A percentile compares a stretch with the other conserved stretches of the same genome.
Conservation (phyloP, 2,113 vertebrate genomes). For the Hippocampus mohnikei region DNA sequence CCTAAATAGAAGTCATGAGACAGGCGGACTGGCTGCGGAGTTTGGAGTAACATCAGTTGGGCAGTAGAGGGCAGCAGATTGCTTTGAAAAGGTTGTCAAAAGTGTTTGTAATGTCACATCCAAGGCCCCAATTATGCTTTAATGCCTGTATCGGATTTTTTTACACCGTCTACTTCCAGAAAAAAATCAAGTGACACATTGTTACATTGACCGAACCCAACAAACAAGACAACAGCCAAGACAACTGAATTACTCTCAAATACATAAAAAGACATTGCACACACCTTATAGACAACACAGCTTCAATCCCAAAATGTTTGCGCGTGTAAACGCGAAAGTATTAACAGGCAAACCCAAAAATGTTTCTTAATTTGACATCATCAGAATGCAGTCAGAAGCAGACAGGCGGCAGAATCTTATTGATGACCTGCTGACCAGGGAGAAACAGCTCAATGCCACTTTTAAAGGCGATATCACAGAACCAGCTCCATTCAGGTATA, state of each 20-base stretch:
- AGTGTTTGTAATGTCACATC: background rate
- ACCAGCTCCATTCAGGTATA: conserved; percentile 71
- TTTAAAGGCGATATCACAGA: conserved; percentile 82
- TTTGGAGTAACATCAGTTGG: conserved; percentile 16
- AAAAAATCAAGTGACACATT: too few species aligned
- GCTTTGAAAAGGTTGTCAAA: conserved; percentile 22
- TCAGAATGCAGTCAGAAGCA: conserved; percentile 90
- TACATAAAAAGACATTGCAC: too few species aligned
- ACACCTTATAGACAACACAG: too few species aligned
- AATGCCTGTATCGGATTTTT: too few species aligned
- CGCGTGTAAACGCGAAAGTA: too few species aligned
- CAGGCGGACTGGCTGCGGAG: conserved; percentile 3
- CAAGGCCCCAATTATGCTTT: too few species aligned
- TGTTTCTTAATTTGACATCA: conserved; percentile 36
- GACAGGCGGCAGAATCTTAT: conserved; percentile 90
- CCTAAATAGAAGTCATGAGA: conserved; percentile 15
- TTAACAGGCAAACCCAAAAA: too few species aligned
- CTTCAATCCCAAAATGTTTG: too few species aligned
- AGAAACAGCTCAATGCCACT: conserved; percentile 83
- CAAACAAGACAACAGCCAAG: too few species aligned
- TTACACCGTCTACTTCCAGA: too few species aligned
- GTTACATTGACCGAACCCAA: too few species aligned
- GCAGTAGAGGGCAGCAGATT: conserved; percentile 59
- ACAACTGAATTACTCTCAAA: too few species aligned
- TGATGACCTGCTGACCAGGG: conserved; percentile 87